phyloP scores from a whole-genome alignment of 2,113 vertebrate genomes.

The Oncorhynchus masou region DNA sequence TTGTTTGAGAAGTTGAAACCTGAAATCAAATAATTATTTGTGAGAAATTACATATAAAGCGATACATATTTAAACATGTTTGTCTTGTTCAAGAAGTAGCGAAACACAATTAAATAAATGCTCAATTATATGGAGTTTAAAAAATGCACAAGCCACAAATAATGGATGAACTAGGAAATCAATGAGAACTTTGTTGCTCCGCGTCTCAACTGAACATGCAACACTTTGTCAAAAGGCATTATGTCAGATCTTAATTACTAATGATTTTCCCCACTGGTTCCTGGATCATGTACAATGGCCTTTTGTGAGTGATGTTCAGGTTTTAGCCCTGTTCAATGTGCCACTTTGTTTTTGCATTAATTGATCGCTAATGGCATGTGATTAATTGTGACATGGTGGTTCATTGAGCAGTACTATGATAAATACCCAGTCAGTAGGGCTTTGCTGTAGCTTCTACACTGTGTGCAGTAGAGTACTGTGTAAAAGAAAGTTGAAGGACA shows the following conservation, averaged over 20 bases:
- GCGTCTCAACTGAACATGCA: slow-evolving; percentile 44
- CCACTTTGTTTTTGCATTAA: slow-evolving; percentile 94
- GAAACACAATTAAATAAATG: slow-evolving; percentile 43
- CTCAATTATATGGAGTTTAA: slow-evolving; percentile 60
- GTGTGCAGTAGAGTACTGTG: slow-evolving; percentile 34
- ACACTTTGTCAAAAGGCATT: slow-evolving; percentile 64
- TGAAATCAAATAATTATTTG: background rate
- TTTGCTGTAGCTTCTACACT: slow-evolving; percentile 74
- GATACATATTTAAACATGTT: slow-evolving; percentile 15
- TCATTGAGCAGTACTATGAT: slow-evolving; percentile 81
- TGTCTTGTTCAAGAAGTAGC: slow-evolving; percentile 36
- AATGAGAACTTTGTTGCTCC: slow-evolving; percentile 47
- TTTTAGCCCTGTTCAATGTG: slow-evolving; percentile 84
- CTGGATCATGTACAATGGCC: slow-evolving; percentile 59
- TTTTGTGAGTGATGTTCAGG: slow-evolving; percentile 87
- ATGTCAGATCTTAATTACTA: slow-evolving; percentile 70
- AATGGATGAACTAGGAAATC: slow-evolving; percentile 49
- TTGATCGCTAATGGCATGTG: slow-evolving; percentile 90
- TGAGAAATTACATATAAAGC: slow-evolving; percentile 9
- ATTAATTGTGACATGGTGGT: slow-evolving; percentile 82
- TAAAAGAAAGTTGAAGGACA: slow-evolving; percentile 80
- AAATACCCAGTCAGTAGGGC: slow-evolving; percentile 84
- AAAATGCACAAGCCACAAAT: slow-evolving; percentile 47
- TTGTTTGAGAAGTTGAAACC: slow-evolving; percentile 13
- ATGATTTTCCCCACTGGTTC: slow-evolving; percentile 54